Base-by-base conservation (phyloP, 2,797 vertebrate species). In the Astyanax mexicanus region DNA sequence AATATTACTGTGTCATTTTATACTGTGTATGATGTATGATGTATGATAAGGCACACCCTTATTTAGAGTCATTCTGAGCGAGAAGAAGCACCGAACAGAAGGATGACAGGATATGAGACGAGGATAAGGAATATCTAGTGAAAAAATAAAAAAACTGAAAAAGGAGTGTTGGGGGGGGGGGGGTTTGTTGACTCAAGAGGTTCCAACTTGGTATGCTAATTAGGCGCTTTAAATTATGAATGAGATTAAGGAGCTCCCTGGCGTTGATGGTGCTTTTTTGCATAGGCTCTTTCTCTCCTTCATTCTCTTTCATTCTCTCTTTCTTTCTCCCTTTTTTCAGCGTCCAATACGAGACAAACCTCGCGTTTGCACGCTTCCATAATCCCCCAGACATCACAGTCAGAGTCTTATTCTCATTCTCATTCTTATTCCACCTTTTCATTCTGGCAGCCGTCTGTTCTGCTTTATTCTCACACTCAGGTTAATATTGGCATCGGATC, bases 221-320 rank as follows among this genome's bases (percentile, higher is more conserved):
- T 82, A 80, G 76, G 74, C 74, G 79, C 78, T 85, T 81, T 91
- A 84, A 90, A 91, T 92, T 87, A 91, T 92, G 84, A 91, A 92
- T 91, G 85, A 87, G 89, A 90, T 90, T 85, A 89, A 90, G 89
- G 89, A 81, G 79, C 83, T 80, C 76, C 72, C 76, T 83, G 81
- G 71, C 85, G 78, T 52, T 81, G 77, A 86, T 85, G 80, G 69
- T 85, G 84, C 84, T 85, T 78, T 80, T 69, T 45, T 37, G 66
- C 17, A 47, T 3, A 44, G 35, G 51, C 27, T 69, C 52, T 60
- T 42, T 74, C 51, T 51, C 72, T 75, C 65, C 83, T 67, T n/a
- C n/a, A n/a, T n/a, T n/a, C n/a, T n/a, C n/a, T n/a, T n/a, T n/a
- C n/a, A n/a, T n/a, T n/a, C n/a, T n/a, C n/a, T n/a, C n/a, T n/a